Conservation (phyloP, 2,797 vertebrate species). For the Lemur catta region DNA sequence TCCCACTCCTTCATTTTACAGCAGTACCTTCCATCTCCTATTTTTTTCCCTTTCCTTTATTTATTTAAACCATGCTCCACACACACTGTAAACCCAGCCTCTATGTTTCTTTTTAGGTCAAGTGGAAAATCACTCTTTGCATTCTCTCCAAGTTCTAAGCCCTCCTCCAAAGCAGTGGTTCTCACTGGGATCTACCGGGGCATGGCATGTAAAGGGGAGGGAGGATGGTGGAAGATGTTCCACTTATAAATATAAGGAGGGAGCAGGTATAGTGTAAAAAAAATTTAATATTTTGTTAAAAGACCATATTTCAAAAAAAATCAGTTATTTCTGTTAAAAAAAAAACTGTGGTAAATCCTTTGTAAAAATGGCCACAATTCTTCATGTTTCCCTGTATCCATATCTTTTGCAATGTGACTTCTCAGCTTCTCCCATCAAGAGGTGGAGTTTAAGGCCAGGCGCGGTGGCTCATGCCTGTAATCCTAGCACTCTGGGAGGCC, state of each 20-base stretch:
- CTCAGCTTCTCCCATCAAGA: background rate
- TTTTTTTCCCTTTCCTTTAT: background rate
- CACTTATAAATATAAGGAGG: background rate
- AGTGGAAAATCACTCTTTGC: background rate
- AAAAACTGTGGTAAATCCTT: background rate
- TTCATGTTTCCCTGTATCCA: background rate
- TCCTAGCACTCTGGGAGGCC: no score
- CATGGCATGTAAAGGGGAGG: background rate
- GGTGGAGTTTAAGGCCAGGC: background rate
- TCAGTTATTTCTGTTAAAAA: background rate
- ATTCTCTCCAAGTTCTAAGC: background rate
- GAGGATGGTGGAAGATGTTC: background rate
- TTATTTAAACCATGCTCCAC: background rate
- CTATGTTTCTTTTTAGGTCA: background rate
- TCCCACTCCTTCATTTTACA: background rate
- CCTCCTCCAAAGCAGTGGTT: background rate
- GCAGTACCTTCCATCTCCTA: background rate
- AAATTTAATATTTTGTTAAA: background rate
- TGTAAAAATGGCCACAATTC: background rate
- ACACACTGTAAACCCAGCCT: background rate
- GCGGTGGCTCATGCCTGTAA: no score
- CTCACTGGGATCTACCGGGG: background rate
- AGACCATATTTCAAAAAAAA: background rate
- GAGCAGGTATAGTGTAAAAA: background rate
- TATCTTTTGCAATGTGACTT: background rate